Evolutionary conservation across 2,797 vertebrate species (phyloP).

Genomic region (Urophycis tenuis): DNA sequence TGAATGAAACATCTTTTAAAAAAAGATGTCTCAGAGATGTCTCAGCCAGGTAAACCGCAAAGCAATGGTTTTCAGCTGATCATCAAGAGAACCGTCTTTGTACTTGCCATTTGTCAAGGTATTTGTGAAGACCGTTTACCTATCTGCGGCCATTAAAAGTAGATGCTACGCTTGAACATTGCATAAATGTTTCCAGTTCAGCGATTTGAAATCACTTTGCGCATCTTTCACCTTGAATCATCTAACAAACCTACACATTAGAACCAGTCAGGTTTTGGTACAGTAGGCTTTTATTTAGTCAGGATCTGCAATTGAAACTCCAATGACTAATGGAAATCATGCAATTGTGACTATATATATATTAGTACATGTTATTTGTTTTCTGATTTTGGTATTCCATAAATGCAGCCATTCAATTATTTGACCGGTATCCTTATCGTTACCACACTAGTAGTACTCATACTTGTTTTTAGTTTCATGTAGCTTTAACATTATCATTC

Average conservation of each 20-base stretch:
- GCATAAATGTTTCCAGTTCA: neutral
- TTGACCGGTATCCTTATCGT: neutral
- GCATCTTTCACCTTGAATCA: conserved; percentile 18
- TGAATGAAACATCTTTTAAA: neutral
- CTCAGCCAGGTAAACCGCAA: neutral
- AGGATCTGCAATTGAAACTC: neutral
- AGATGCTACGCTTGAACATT: neutral
- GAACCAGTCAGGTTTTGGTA: neutral
- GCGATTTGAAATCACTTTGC: neutral
- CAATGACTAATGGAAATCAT: neutral
- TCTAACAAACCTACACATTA: neutral
- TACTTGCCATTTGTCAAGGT: neutral
- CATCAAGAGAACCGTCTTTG: neutral
- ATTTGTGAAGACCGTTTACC: neutral
- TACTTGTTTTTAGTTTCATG: neutral
- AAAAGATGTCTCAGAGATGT: neutral
- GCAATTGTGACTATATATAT: neutral
- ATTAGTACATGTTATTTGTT: neutral
- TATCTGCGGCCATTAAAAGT: neutral
- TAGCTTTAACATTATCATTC: neutral
- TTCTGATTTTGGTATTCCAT: neutral
- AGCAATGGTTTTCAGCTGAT: neutral
- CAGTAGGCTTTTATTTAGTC: neutral
- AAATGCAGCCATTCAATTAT: neutral
- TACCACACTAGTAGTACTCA: neutral